Base-by-base conservation (phyloP, 2,888 invertebrate genomes). In the Callinectes sapidus region DNA sequence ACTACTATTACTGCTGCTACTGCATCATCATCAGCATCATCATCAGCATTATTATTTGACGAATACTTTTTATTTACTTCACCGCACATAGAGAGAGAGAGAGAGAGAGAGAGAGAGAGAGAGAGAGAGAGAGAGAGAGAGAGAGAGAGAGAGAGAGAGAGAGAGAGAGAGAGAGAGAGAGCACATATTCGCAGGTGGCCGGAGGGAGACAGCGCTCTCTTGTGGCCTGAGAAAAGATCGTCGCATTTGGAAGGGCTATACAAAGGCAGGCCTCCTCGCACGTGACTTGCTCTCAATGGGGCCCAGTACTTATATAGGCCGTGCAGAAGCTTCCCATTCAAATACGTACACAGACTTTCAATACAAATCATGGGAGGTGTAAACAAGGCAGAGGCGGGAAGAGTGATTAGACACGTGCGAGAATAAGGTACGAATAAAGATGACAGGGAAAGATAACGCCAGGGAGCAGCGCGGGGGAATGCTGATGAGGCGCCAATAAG, bases 1-100 rank as follows among this genome's bases (percentile, higher is more conserved):
- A 88, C 55, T 88, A 88, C 55, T 88, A 54, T 32, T 88, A 54
- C 32, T 88, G 1, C 88, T 88, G n/a, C 55, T 88, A 54, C 55
- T 88, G n/a, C 55, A 54, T 16, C 32, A 54, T 32, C 16, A 88
- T 32, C 32, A 54, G 32, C 16, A 88, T 32, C 55, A 54, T 16
- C 32, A 54, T 32, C 16, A 88, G 32, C 23, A 61, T 23, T 23
- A 61, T 18, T 61, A 61, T 23, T 18, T 48, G 8, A 61, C 61
- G 18, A 61, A 18, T 61, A 61, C 18, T 18, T 23, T 61, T 61
- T n/a, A n/a, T 55, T 48, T 48, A 48, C 48, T 48, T 48, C 8
- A 48, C 10, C 48, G 48, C 3, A 8, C 48, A 48, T 10, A 8
- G 48, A 48, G 0, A 48, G 61, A 61, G 61, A 61, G 61, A 61